Percentiles rank a stretch among this genome's conserved stretches.
phyloP scores from a whole-genome alignment of 2,113 vertebrate species.

The Proterorhinus semilunaris region DNA sequence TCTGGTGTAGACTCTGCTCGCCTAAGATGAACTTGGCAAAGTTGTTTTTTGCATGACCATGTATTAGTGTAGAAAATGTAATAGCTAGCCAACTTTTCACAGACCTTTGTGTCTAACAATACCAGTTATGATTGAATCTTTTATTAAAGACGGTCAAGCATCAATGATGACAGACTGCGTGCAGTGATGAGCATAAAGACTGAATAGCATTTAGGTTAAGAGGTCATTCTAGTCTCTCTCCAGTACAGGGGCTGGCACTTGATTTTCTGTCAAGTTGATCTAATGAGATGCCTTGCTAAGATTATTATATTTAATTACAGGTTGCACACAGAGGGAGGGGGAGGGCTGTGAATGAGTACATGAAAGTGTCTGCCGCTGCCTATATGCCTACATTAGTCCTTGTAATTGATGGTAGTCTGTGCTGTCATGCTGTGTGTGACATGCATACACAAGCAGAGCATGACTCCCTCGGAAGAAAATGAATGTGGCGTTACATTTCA shows the following conservation, averaged over 20 bases:
- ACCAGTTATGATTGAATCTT: slow-evolving; percentile 25
- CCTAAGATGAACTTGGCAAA: background rate
- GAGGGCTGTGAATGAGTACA: slow-evolving; percentile 3
- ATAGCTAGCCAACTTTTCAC: background rate
- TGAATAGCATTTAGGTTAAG: background rate
- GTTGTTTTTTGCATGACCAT: background rate
- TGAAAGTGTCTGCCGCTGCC: slow-evolving; percentile 4
- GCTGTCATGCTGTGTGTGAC: slow-evolving; percentile 26
- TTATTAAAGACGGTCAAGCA: background rate
- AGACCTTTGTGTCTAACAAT: slow-evolving; percentile 17
- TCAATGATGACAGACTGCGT: background rate
- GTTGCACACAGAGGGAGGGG: background rate
- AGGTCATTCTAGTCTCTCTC: background rate
- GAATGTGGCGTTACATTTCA: slow-evolving; percentile 18
- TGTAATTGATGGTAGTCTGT: slow-evolving; percentile 41
- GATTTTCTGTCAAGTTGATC: slow-evolving; percentile 1
- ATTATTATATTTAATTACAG: background rate
- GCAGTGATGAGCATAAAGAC: slow-evolving; percentile 3
- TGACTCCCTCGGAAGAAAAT: slow-evolving; percentile 5
- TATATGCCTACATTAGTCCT: slow-evolving; percentile 44
- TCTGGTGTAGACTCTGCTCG: background rate
- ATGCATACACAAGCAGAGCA: background rate
- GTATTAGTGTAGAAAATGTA: too few relatives aligned
- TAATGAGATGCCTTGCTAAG: slow-evolving; percentile 1
- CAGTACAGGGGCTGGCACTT: background rate